A percentile compares a stretch with the other conserved stretches of the same genome.
Evolutionary conservation across 1,140 invertebrate genomes (phyloP).

Genomic region (Copidosoma floridanum): DNA sequence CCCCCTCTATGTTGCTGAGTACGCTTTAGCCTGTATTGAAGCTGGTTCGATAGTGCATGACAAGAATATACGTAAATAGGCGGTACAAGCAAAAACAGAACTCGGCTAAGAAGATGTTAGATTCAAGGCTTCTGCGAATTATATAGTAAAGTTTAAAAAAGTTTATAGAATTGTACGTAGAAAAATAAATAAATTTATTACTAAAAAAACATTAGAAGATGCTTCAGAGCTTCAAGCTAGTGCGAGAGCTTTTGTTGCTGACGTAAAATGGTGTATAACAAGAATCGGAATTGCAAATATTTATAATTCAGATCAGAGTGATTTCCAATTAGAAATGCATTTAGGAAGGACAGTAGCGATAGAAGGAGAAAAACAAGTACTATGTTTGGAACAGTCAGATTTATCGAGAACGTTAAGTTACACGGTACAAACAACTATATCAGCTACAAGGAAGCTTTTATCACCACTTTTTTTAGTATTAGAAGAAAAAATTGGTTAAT

Average conservation of each 20-base stretch:
- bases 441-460: conserved; percentile 7
- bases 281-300: not conserved
- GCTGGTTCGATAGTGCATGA: too few species aligned
- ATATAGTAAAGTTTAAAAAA: not conserved
- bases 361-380: conserved; percentile 27
- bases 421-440: conserved; percentile 21
- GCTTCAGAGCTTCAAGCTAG: too few species aligned
- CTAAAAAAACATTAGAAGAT: not conserved
- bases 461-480: conserved; percentile 24
- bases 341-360: conserved; percentile 23
- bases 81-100: not conserved
- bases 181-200: not conserved
- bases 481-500: conserved; percentile 20
- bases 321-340: too few species aligned
- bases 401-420: conserved; percentile 23
- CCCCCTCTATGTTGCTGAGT: too few species aligned
- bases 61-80: too few species aligned
- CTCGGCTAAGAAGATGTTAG: not conserved
- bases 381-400: conserved; percentile 16
- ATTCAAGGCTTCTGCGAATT: not conserved
- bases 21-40: too few species aligned
- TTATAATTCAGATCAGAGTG: too few species aligned
- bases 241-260: not conserved
- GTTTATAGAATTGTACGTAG: too few species aligned
- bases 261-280: not conserved